These are phyloP conservation scores for Pantherophis vulpinus DNA, from an alignment of 2,797 vertebrate genomes.

Conservation along the genomic window DNA sequence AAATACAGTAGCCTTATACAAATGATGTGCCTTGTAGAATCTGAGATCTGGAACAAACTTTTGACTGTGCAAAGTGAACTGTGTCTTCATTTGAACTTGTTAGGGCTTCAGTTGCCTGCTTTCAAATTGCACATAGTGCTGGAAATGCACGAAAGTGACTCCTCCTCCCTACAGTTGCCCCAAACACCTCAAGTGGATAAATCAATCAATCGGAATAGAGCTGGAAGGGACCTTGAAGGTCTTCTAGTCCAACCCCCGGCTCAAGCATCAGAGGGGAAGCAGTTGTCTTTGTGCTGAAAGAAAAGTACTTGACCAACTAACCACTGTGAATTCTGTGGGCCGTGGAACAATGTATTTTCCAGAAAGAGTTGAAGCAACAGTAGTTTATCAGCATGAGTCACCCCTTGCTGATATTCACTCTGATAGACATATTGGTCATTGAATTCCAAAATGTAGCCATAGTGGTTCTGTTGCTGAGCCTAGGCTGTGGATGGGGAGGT, in stretches of 20 bases:
- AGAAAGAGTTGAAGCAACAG: background rate
- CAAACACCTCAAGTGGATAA: background rate
- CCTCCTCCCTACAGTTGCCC: background rate
- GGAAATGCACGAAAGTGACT: background rate
- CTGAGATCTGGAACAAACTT: background rate
- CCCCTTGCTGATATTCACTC: background rate
- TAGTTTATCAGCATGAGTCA: background rate
- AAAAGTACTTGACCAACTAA: background rate
- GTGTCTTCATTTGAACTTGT: background rate
- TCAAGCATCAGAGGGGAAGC: background rate
- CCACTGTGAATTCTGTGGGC: background rate
- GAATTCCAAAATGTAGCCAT: background rate
- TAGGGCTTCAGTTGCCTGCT: background rate
- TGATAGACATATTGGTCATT: background rate
- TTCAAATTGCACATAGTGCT: background rate
- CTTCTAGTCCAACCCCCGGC: background rate
- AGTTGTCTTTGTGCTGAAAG: background rate
- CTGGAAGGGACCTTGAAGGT: background rate
- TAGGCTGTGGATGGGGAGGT: background rate
- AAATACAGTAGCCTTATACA: background rate
- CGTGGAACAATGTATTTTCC: background rate
- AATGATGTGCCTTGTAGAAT: background rate
- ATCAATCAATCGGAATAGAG: background rate
- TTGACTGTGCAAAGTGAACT: background rate
- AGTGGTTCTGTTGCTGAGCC: background rate